A percentile compares a stretch with the other conserved stretches of the same genome.
Evolutionary conservation across 1,140 invertebrate species (phyloP).

Genomic region (Heterodera carotae): DNA sequence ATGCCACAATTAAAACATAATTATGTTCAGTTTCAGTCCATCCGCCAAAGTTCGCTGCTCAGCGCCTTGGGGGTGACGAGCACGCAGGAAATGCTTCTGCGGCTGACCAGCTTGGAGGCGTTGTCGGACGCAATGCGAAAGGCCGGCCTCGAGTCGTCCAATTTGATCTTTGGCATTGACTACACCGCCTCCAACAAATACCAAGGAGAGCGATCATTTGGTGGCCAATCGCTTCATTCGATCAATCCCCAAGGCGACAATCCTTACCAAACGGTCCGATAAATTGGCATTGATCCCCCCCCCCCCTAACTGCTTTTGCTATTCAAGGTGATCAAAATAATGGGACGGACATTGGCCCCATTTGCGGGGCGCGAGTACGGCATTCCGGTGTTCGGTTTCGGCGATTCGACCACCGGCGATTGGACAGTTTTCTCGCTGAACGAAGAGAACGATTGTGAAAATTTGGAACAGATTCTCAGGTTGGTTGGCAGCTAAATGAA

Average conservation of each 20-base stretch:
- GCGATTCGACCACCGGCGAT: constrained; percentile 67
- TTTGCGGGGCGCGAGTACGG: constrained; percentile 66
- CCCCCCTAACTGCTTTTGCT: no score
- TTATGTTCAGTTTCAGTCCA: constrained; percentile 26
- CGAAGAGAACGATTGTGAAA: constrained; percentile 63
- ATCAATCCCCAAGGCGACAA: constrained; percentile 64
- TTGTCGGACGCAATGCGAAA: constrained; percentile 62
- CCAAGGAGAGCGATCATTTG: constrained; percentile 69
- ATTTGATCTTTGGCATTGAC: constrained; percentile 67
- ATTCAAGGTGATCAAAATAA: constrained; percentile 64
- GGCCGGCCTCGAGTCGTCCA: constrained; percentile 60
- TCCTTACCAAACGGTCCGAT: constrained; percentile 59
- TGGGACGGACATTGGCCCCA: constrained; percentile 68
- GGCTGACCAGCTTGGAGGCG: constrained; percentile 54
- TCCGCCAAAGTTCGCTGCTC: constrained; percentile 40
- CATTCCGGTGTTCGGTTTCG: constrained; percentile 69
- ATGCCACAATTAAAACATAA: no score
- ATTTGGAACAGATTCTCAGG: constrained; percentile 68
- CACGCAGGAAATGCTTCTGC: constrained; percentile 62
- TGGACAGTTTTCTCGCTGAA: constrained; percentile 67
- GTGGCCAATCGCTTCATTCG: constrained; percentile 67
- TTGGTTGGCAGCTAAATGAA: constrained; percentile 25
- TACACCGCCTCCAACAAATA: constrained; percentile 71
- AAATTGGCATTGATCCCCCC: not conserved
- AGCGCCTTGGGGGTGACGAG: constrained; percentile 57